Conservation (phyloP, 2,113 vertebrate genomes). For the Zosterops borbonicus region DNA sequence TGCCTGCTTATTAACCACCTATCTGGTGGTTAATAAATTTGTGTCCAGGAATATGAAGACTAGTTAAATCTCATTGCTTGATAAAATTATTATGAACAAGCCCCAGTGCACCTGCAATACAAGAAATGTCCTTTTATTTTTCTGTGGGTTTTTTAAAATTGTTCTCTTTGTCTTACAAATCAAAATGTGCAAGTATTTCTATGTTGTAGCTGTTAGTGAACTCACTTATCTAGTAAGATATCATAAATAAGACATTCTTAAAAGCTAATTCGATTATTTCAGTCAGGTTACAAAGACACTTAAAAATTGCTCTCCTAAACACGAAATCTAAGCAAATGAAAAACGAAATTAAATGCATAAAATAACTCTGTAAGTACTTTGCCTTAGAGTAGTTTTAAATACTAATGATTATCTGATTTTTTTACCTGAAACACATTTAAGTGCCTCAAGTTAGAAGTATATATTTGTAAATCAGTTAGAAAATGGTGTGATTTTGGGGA, state of each 20-base stretch:
- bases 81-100: background rate
- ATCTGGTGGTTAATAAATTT: background rate
- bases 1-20: background rate
- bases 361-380: background rate
- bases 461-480: background rate
- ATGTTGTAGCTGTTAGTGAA: background rate
- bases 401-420: background rate
- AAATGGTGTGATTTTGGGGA: background rate
- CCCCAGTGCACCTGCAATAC: background rate
- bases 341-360: background rate
- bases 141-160: background rate
- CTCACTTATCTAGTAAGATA: background rate
- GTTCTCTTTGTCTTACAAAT: background rate
- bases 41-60: background rate
- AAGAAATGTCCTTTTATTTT: background rate
- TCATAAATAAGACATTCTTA: background rate
- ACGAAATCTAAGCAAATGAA: background rate
- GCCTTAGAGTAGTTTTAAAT: background rate
- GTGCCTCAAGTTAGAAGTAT: background rate
- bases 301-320: background rate
- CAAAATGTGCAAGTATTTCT: background rate
- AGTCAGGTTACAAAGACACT: background rate
- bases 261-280: background rate
- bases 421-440: background rate
- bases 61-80: background rate